Conservation (phyloP, 2,888 invertebrate species). For the Electrophaes corylata region DNA sequence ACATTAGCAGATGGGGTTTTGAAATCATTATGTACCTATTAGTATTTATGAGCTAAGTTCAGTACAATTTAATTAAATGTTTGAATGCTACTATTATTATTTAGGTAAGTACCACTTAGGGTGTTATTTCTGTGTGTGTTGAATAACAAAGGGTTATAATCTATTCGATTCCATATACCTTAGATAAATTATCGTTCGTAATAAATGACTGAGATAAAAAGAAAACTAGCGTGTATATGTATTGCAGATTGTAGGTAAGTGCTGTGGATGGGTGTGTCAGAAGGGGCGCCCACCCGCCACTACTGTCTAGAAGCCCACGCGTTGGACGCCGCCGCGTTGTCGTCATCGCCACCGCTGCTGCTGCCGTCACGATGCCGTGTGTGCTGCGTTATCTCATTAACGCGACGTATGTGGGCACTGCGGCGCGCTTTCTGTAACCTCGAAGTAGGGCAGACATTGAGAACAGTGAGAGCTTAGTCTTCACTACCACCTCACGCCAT, state of each 20-base stretch:
- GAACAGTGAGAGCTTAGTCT: constrained; percentile 51
- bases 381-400: constrained; percentile 46
- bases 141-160: too few species aligned
- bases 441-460: constrained; percentile 66
- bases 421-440: constrained; percentile 57
- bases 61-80: too few species aligned
- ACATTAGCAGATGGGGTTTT: neutral
- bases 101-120: too few species aligned
- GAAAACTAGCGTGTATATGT: neutral
- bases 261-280: constrained; percentile 14
- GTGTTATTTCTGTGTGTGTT: too few species aligned
- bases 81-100: too few species aligned
- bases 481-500: constrained; percentile 46
- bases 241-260: neutral
- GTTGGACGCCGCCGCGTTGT: constrained; percentile 1
- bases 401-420: constrained; percentile 54
- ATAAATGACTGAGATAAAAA: too few species aligned
- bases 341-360: too few species aligned
- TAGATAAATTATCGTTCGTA: too few species aligned
- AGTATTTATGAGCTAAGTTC: too few species aligned
- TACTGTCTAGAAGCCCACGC: constrained; percentile 35
- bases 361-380: constrained; percentile 37
- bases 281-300: constrained; percentile 38
- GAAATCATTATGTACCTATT: neutral
- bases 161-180: too few species aligned